phyloP scores from a whole-genome alignment of 2,113 vertebrate genomes.

The Mormoops blainvillei region DNA sequence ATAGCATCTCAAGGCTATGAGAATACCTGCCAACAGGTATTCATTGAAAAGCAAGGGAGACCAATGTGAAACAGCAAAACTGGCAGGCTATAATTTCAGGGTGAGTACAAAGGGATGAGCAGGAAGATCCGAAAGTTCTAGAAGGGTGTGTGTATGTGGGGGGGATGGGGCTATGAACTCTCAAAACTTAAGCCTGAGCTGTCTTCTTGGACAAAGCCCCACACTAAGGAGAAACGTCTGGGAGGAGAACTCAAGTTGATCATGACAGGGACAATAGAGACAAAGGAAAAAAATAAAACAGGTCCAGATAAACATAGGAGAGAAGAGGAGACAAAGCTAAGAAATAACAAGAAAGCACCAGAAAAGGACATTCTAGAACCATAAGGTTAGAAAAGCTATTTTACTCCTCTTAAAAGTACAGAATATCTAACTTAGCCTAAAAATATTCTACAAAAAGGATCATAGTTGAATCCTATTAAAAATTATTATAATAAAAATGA shows the following conservation, averaged over 20 bases:
- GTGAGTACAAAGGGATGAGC: not conserved
- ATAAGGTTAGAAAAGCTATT: not conserved
- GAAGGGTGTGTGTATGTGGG: not conserved
- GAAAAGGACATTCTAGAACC: not conserved
- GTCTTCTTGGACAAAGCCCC: not conserved
- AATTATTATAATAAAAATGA: not conserved
- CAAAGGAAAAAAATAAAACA: not conserved
- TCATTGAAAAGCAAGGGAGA: not conserved
- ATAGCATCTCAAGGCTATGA: not conserved
- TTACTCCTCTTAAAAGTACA: not conserved
- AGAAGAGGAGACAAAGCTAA: not conserved
- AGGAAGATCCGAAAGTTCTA: not conserved
- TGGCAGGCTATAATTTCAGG: not conserved
- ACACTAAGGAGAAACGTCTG: not conserved
- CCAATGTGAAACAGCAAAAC: not conserved
- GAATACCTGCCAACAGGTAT: not conserved
- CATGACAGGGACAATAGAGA: not conserved
- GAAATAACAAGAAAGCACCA: not conserved
- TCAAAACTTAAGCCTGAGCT: not conserved
- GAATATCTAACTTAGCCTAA: not conserved
- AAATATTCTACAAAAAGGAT: not conserved
- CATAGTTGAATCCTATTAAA: not conserved
- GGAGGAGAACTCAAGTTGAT: not conserved
- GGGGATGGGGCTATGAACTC: not conserved
- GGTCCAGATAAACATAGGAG: not conserved